A percentile compares a stretch with the other conserved stretches of the same genome.
These are phyloP conservation scores for Clepsis dumicolana DNA, from an alignment of 2,888 invertebrate genomes.

Conservation along the genomic window DNA sequence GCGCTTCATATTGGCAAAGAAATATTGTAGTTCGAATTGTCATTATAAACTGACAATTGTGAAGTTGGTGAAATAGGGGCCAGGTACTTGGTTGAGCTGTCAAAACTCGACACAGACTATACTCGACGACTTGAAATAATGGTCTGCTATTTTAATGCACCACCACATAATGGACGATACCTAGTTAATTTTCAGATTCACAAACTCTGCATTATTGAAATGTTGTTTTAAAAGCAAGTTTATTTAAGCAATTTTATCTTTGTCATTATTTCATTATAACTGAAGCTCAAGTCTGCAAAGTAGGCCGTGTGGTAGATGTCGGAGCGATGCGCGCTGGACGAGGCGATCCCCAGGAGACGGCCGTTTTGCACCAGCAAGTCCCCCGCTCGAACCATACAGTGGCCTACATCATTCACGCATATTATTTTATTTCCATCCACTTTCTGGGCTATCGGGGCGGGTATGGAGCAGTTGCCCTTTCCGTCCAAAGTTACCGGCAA, in stretches of 20 bases:
- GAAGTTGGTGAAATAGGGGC: no score
- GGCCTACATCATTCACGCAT: slow-evolving; percentile 63
- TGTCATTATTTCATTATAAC: slow-evolving; percentile 49
- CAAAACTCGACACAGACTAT: no score
- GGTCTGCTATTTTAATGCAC: no score
- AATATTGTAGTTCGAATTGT: no score
- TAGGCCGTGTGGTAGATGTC: slow-evolving; percentile 59
- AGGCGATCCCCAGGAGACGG: slow-evolving; percentile 65
- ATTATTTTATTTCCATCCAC: slow-evolving; percentile 58
- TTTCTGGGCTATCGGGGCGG: slow-evolving; percentile 45
- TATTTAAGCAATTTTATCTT: not conserved
- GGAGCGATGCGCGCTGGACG: slow-evolving; percentile 60
- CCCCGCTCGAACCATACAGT: slow-evolving; percentile 71
- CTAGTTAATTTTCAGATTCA: not conserved
- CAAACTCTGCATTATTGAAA: not conserved
- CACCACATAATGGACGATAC: no score
- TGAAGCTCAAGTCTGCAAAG: slow-evolving; percentile 63
- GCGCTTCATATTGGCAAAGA: no score
- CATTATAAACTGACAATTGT: no score
- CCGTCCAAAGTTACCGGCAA: slow-evolving; percentile 59
- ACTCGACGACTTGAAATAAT: no score
- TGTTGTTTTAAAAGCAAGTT: not conserved
- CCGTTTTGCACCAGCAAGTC: slow-evolving; percentile 70
- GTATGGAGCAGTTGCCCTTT: slow-evolving; percentile 41
- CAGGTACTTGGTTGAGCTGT: no score